These are phyloP conservation scores for Serripes groenlandicus DNA, from an alignment of 2,888 invertebrate species.

Conservation along the genomic window DNA sequence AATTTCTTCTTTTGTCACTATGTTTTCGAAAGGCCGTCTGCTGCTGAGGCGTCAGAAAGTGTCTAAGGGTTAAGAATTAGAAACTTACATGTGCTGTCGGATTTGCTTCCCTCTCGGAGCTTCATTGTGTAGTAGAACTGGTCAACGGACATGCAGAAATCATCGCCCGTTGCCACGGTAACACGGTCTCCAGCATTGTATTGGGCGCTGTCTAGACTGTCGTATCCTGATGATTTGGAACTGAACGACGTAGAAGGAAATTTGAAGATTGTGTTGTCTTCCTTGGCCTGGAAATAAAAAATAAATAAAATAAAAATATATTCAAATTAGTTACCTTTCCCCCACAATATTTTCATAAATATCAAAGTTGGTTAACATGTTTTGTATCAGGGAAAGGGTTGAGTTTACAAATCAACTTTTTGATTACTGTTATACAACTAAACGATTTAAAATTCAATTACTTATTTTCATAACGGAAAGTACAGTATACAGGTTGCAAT, in stretches of 20 bases:
- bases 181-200: constrained; percentile 48
- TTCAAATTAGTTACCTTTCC: background rate
- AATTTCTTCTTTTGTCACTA: too few relatives aligned
- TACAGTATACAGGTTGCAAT: background rate
- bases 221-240: constrained; percentile 52
- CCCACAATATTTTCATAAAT: too few relatives aligned
- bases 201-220: constrained; percentile 17
- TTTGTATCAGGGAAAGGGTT: too few relatives aligned
- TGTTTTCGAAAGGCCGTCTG: too few relatives aligned
- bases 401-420: too few relatives aligned
- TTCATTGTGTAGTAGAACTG: constrained; percentile 62
- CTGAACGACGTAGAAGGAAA: constrained; percentile 46
- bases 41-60: too few relatives aligned
- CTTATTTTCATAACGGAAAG: background rate
- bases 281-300: constrained; percentile 40
- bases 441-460: too few relatives aligned
- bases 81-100: constrained; percentile 64
- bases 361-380: too few relatives aligned
- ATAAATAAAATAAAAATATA: background rate
- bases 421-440: too few relatives aligned
- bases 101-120: constrained; percentile 32
- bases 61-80: too few relatives aligned
- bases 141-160: constrained; percentile 56
- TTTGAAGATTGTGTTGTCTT: constrained; percentile 50
- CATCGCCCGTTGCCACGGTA: constrained; percentile 63